These are phyloP conservation scores for Aromia moschata DNA, from an alignment of 2,888 invertebrate genomes.

Conservation along the genomic window DNA sequence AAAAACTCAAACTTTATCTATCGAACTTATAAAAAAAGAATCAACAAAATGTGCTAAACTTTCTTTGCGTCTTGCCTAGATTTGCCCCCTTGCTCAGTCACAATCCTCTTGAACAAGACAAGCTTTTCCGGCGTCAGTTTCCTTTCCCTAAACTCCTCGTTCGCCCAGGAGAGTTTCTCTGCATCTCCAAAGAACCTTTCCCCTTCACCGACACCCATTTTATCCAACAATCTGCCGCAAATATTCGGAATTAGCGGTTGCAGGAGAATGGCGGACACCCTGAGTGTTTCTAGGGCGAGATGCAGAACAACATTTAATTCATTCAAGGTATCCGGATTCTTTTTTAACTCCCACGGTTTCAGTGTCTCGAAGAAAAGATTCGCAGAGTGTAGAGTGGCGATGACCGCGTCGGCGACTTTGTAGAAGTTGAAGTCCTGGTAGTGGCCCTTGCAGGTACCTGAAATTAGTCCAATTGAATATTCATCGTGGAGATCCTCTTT, in stretches of 20 bases:
- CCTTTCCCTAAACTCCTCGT: constrained; percentile 41
- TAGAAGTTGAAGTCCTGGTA: constrained; percentile 84
- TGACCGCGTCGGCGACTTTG: constrained; percentile 80
- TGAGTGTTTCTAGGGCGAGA: constrained; percentile 83
- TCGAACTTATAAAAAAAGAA: no score
- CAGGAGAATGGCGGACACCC: constrained; percentile 81
- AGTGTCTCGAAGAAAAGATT: constrained; percentile 88
- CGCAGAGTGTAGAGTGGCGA: constrained; percentile 77
- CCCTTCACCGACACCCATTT: constrained; percentile 66
- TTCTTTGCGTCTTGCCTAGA: constrained; percentile 25
- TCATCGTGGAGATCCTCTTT: no score
- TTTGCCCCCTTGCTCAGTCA: constrained; percentile 42
- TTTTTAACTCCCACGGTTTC: constrained; percentile 89
- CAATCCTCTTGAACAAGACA: constrained; percentile 56
- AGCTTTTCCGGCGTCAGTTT: constrained; percentile 46
- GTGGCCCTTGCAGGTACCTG: constrained; percentile 72
- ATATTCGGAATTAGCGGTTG: constrained; percentile 87
- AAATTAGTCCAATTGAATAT: no score
- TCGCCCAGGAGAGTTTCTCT: constrained; percentile 53
- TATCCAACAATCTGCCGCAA: constrained; percentile 74
- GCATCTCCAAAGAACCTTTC: constrained; percentile 66
- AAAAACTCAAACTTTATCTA: no score
- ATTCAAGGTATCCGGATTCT: constrained; percentile 65
- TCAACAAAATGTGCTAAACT: no score
- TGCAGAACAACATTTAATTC: constrained; percentile 80